Evolutionary conservation across 2,888 invertebrate species (phyloP), one percentile per base, ranked within the genome.

Genomic region (Tillus elongatus): DNA sequence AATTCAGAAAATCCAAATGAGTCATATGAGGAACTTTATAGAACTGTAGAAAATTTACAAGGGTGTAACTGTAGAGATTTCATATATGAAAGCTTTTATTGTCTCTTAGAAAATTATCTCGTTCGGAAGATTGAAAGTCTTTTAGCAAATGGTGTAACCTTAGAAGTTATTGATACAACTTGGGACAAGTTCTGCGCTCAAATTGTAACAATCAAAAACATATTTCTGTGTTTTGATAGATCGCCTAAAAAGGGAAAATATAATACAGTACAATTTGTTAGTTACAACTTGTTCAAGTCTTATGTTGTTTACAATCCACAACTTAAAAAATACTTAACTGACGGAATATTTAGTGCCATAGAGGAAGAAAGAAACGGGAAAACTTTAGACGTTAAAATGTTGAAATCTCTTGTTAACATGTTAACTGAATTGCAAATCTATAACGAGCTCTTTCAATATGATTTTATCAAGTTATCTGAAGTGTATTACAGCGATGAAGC

Each of bases 131-230:
- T 93, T 30, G 79, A 87, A 51, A 82, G 86, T 59, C 87, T 92
- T 61, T 71, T 87, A 53, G 82, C 82, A 40, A 82, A 87, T 75
- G 89, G 91, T 58, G 79, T 93, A n/a, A 19, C 6, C 63, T 73
- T 97, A 39, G 84, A 85, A 57, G 76, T 82, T 47, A 82, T 96
- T 71, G 88, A 93, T 51, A 79, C 80, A 45, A 86, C 90, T 64
- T 97, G 96, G 96, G 77, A 83, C 46, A 81, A 85, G 0, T 95
- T 91, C 64, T 93, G 93, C 65, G 77, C 85, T 35, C 95, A 96
- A 67, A 90, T 92, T 86, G 88, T 89, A 47, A 90, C 93, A 84
- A 92, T 97, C 45, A 77, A 95, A 45, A 95, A 95, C 67, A 93
- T 98, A 65, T 98, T 96, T 69, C 72, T 97, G 36, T 92, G 89